Percentiles rank a stretch among this genome's conserved stretches.
Evolutionary conservation across 2,888 invertebrate genomes (phyloP).

Genomic region (Embidobia sp.): DNA sequence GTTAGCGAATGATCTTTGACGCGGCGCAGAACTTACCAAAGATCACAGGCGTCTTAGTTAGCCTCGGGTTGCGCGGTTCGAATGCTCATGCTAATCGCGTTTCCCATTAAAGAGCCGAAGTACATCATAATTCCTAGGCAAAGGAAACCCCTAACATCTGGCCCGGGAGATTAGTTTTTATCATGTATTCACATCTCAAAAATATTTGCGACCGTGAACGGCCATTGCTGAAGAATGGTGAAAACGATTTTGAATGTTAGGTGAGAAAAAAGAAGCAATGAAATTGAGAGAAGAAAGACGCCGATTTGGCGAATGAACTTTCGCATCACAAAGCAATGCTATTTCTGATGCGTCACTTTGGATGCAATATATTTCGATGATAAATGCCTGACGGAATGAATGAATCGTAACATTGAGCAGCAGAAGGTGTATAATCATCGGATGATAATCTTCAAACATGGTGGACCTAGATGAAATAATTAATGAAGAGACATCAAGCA

Average conservation of each 20-base stretch:
- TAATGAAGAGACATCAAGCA: too few relatives aligned
- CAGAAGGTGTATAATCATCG: too few relatives aligned
- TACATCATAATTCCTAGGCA: conserved; percentile 34
- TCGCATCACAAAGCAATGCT: too few relatives aligned
- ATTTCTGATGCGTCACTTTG: too few relatives aligned
- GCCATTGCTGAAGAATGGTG: neutral
- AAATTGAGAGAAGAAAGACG: conserved; percentile 10
- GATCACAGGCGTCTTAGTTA: conserved; percentile 56
- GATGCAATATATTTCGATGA: too few relatives aligned
- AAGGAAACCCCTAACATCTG: conserved; percentile 37
- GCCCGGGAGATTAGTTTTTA: conserved; percentile 36
- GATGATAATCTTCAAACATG: too few relatives aligned
- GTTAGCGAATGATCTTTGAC: conserved; percentile 52
- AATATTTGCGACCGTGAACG: neutral
- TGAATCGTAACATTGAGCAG: too few relatives aligned
- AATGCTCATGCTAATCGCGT: conserved; percentile 53
- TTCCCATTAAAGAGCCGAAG: conserved; percentile 43
- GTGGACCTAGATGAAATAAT: too few relatives aligned
- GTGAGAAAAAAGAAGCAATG: neutral
- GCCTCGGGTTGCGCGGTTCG: conserved; percentile 49
- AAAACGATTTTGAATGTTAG: too few relatives aligned
- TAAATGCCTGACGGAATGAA: too few relatives aligned
- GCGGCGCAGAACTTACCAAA: conserved; percentile 48
- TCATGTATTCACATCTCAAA: conserved; percentile 7
- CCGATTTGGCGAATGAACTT: too few relatives aligned